These are phyloP conservation scores for Cynocephalus volans DNA, from an alignment of 2,113 vertebrate species.

Conservation along the genomic window DNA sequence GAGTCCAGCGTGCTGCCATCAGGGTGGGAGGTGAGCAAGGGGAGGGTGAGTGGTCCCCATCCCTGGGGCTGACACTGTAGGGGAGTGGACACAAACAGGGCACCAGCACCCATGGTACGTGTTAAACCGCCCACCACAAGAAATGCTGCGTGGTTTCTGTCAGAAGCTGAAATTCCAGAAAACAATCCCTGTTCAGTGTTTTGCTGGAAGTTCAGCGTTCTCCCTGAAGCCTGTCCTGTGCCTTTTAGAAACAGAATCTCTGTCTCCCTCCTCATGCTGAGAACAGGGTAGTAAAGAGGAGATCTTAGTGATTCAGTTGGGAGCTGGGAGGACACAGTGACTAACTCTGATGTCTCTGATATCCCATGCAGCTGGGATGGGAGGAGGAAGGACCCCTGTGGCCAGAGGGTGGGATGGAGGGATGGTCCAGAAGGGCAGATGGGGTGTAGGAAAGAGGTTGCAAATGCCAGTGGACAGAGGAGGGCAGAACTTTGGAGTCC, in stretches of 20 bases:
- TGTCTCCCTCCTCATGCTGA: not conserved
- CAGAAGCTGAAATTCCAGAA: not conserved
- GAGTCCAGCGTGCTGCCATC: not conserved
- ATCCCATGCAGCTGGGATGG: too few relatives aligned
- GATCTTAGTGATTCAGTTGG: not conserved
- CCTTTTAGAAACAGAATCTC: not conserved
- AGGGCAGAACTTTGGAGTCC: not conserved
- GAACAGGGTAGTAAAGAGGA: not conserved
- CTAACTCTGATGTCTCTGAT: not conserved
- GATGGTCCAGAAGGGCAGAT: not conserved
- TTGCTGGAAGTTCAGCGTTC: not conserved
- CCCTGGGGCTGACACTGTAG: not conserved
- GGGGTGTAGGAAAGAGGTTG: not conserved
- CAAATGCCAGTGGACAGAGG: rapidly evolving
- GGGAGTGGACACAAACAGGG: not conserved
- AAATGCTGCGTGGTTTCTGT: not conserved
- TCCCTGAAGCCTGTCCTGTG: not conserved
- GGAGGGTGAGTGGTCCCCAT: not conserved
- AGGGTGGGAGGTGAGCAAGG: not conserved
- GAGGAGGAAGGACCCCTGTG: not conserved
- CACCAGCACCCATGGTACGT: rapidly evolving
- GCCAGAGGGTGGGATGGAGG: too few relatives aligned
- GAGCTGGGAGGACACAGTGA: not conserved
- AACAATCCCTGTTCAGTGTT: not conserved
- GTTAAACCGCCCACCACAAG: rapidly evolving